Evolutionary conservation across 2,113 vertebrate species (phyloP).

Genomic region (Geococcyx californianus): DNA sequence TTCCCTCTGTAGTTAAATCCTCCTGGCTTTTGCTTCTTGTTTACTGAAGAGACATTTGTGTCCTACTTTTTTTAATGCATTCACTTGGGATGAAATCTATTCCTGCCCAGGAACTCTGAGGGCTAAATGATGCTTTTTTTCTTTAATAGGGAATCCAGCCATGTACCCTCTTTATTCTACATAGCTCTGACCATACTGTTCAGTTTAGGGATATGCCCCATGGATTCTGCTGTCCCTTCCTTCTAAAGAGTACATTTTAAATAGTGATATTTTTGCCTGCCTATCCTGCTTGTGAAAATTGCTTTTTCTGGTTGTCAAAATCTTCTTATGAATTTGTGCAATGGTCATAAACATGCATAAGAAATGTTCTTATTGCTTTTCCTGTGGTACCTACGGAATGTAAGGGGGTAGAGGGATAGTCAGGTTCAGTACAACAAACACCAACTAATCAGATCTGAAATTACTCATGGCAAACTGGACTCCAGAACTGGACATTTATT

Average conservation of each 20-base stretch:
- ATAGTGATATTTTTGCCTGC: background rate
- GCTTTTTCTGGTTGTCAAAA: background rate
- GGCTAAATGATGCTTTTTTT: background rate
- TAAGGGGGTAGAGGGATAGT: fast-evolving
- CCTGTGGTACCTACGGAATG: background rate
- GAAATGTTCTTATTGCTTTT: background rate
- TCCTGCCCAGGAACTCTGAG: background rate
- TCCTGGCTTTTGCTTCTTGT: background rate
- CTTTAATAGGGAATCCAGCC: background rate
- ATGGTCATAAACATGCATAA: background rate
- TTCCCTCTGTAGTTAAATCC: background rate
- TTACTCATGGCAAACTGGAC: background rate
- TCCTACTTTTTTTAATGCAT: background rate
- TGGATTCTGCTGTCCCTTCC: background rate
- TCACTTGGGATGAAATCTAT: background rate
- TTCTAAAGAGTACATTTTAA: background rate
- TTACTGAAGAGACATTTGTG: background rate
- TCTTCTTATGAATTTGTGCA: background rate
- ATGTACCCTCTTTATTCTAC: background rate
- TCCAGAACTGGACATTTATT: background rate
- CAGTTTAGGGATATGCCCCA: background rate
- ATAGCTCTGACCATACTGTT: background rate
- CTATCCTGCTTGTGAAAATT: background rate
- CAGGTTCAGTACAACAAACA: background rate
- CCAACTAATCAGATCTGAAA: background rate